phyloP scores from a whole-genome alignment of 2,888 invertebrate species.

The Adineta ricciae region DNA sequence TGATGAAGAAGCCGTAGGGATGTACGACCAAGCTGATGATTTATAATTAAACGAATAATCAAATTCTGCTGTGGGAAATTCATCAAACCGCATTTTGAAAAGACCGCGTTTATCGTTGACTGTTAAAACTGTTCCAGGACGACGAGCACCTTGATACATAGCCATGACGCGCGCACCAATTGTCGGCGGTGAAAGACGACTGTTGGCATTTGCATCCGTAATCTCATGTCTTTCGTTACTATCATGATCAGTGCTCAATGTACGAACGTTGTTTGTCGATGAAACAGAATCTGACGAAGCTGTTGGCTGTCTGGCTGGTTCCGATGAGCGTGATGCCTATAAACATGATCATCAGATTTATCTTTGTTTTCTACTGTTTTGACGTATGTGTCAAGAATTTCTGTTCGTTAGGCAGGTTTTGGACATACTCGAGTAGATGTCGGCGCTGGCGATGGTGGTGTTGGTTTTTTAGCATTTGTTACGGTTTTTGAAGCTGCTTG shows the following conservation, averaged over 20 bases:
- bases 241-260: neutral
- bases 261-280: neutral
- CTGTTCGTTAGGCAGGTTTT: too few species aligned
- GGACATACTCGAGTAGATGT: neutral
- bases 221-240: neutral
- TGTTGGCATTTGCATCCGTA: neutral
- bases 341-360: too few species aligned
- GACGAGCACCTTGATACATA: neutral
- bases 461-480: neutral
- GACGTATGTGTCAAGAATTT: too few species aligned
- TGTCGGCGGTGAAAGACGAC: neutral
- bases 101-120: neutral
- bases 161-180: neutral
- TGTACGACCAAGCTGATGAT: neutral
- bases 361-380: too few species aligned
- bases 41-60: conserved; percentile 6
- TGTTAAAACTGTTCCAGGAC: neutral
- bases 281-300: neutral
- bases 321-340: neutral
- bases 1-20: neutral
- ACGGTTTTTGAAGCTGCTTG: neutral
- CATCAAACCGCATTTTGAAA: conserved; percentile 2
- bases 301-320: neutral
- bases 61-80: conserved; percentile 4
- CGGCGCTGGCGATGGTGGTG: neutral